Base-by-base conservation (phyloP, 2,888 invertebrate genomes). In the Pyrrhia umbra region DNA sequence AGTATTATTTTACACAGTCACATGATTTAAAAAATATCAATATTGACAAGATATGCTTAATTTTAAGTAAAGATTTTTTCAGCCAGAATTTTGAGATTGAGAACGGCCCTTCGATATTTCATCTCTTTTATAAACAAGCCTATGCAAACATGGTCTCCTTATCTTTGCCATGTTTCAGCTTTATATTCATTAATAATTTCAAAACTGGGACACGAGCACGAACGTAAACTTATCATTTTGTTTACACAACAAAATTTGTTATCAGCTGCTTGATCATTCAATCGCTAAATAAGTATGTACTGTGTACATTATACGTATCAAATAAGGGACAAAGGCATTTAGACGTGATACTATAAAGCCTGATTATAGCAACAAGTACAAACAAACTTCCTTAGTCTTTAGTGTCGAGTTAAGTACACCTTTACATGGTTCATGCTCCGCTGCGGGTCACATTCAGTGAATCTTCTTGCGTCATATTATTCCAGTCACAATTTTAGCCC, bases 371-470 rank as follows among this genome's bases (percentile, higher is more conserved):
- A 52, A 60, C 61, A 63, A 40, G 57, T 65, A 59, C 37, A 66
- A 68, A 76, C 63, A 62, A 70, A 77, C 63, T 68, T 76, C 76
- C 80, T 72, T 66, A 79, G 68, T 67, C 78, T 82, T 80, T 74
- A 83, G 79, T 81, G 77, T 81, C 77, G 79, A 68, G 73, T 65
- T 77, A 71, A 77, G 77, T 75, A 81, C 83, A 81, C 81, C 84
- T 88, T 88, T 92, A 89, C 90, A 93, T 90, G 93, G 90, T 94
- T 94, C 85, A 94, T 83, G 95, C 93, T 91, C 90, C 80, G 91
- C 82, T 92, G 92, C 86, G 79, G 81, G 80, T 79, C 74, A 75
- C 86, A 87, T 85, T 88, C 89, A 89, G 86, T 84, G 87, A 87
- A 84, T 85, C 82, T 83, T 88, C 87, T 87, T 90, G 85, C 86